phyloP scores from a whole-genome alignment of 2,797 vertebrate species.

The Sebastolobus alascanus region DNA sequence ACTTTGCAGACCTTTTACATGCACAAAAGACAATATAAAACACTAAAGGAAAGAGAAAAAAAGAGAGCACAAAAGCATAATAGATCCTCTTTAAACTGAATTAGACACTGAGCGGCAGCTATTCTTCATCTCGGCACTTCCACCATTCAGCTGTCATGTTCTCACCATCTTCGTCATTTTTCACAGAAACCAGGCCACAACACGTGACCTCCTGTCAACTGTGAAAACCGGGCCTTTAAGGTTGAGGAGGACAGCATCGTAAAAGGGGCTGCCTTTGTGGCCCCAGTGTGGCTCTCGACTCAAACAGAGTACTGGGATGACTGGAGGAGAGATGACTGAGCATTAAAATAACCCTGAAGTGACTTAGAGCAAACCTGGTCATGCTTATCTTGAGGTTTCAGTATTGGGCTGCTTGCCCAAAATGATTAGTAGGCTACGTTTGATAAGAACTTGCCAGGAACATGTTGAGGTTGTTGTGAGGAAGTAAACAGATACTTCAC shows the following conservation, averaged over 20 bases:
- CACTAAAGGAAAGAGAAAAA: too few relatives aligned
- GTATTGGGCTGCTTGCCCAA: conserved; percentile 55
- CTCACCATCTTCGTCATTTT: not conserved
- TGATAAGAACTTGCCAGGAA: conserved; percentile 49
- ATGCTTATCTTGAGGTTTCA: conserved; percentile 60
- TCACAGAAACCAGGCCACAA: conserved; percentile 28
- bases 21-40: too few relatives aligned
- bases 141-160: not conserved
- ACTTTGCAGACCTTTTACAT: too few relatives aligned
- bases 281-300: not conserved
- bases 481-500: conserved; percentile 31
- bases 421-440: conserved; percentile 4
- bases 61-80: too few relatives aligned
- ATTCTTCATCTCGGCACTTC: not conserved
- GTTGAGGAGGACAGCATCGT: conserved; percentile 3
- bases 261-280: conserved; percentile 43
- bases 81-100: not conserved
- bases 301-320: conserved; percentile 51
- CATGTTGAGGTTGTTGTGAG: conserved; percentile 14
- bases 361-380: conserved; percentile 49
- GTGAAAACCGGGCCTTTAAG: not conserved
- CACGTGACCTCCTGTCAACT: conserved; percentile 47
- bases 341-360: conserved; percentile 29
- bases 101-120: not conserved
- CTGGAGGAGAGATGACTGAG: conserved; percentile 53